Conservation (phyloP, 2,113 vertebrate genomes). For the Capricornis sumatraensis region DNA sequence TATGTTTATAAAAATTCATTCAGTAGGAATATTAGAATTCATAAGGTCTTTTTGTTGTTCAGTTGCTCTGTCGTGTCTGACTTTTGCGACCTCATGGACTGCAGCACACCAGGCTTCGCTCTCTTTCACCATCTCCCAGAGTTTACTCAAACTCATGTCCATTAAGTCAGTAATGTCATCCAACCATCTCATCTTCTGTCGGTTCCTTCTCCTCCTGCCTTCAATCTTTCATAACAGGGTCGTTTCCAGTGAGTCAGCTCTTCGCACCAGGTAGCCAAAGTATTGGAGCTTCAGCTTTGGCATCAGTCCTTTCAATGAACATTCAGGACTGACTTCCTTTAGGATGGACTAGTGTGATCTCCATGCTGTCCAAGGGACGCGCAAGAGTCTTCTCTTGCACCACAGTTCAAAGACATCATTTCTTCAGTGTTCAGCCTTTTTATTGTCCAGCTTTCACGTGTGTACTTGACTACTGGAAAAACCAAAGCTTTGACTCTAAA, state of each 20-base stretch:
- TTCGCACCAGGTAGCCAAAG: not conserved
- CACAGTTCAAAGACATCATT: not conserved
- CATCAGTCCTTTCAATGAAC: not conserved
- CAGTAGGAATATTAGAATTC: not conserved
- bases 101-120: not conserved
- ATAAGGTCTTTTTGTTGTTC: not conserved
- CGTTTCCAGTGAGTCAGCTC: not conserved
- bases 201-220: not conserved
- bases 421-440: not conserved
- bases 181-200: accelerated
- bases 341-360: not conserved
- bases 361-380: not conserved
- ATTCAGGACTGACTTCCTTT: not conserved
- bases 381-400: not conserved
- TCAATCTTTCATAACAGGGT: not conserved
- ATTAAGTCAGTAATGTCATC: not conserved
- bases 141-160: not conserved
- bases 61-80: not conserved
- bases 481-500: not conserved
- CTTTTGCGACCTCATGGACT: not conserved
- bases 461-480: not conserved
- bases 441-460: not conserved
- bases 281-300: not conserved
- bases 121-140: not conserved
- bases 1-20: not conserved